Conservation (phyloP, 64 coral and sea anemone genomes). For the Pocillopora verrucosa region DNA sequence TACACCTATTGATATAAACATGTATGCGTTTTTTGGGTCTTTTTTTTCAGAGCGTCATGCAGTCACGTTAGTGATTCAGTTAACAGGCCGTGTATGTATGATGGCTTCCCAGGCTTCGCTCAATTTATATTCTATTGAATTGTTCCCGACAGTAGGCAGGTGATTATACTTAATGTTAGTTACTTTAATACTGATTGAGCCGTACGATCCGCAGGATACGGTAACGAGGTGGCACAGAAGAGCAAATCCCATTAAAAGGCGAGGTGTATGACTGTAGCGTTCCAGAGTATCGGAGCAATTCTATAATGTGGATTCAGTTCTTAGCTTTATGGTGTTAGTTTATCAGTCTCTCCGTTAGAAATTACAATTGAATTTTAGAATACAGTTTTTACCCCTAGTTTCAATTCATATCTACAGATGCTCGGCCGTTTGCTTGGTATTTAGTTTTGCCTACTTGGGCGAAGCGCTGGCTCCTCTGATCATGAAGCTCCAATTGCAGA, state of each 20-base stretch:
- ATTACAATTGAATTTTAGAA: not conserved
- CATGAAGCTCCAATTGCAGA: constrained; percentile 27
- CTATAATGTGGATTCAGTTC: too few relatives aligned
- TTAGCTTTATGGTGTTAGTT: too few relatives aligned
- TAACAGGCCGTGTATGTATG: constrained; percentile 47
- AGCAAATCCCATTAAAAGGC: too few relatives aligned
- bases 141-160: constrained; percentile 55
- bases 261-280: too few relatives aligned
- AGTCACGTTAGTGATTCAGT: constrained; percentile 21
- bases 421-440: constrained; percentile 33
- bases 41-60: constrained; percentile 23
- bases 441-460: constrained; percentile 33
- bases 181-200: not conserved
- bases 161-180: not conserved
- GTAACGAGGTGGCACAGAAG: too few relatives aligned
- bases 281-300: too few relatives aligned
- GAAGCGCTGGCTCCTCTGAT: constrained; percentile 30
- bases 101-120: constrained; percentile 42
- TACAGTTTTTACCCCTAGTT: not conserved
- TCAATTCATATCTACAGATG: constrained; percentile 17
- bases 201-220: not conserved
- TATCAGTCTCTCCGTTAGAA: not conserved
- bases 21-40: not conserved
- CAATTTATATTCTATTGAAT: constrained; percentile 45
- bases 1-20: too few relatives aligned